phyloP scores from a whole-genome alignment of 2,113 vertebrate genomes.

The Actenoides hombroni region DNA sequence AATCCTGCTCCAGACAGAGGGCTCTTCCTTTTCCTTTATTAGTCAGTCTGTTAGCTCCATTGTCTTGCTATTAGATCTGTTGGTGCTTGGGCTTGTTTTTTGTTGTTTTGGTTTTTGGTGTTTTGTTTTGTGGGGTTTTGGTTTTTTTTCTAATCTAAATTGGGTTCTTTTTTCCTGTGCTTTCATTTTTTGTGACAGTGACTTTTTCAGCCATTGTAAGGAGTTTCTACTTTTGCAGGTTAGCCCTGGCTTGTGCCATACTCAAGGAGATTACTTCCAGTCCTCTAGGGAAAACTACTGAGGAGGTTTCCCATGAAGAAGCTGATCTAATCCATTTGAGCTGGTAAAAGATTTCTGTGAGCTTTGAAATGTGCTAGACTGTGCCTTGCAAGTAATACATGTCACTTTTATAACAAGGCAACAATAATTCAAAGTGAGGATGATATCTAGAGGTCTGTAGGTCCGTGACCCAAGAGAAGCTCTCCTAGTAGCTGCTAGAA shows the following conservation, averaged over 20 bases:
- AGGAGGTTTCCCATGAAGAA: neutral
- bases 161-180: neutral
- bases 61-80: neutral
- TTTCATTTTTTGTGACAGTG: neutral
- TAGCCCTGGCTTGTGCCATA: neutral
- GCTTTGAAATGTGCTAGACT: neutral
- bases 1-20: conserved; percentile 28
- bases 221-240: neutral
- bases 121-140: neutral
- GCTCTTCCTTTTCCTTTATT: conserved; percentile 8
- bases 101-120: too few species aligned
- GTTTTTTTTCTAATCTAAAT: neutral
- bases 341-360: neutral
- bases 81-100: neutral
- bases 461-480: neutral
- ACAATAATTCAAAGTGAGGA: neutral
- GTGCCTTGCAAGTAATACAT: neutral
- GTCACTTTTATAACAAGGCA: neutral
- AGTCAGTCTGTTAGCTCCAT: neutral
- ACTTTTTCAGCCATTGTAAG: neutral
- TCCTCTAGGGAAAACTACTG: neutral
- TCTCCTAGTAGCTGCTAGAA: neutral
- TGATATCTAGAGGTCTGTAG: neutral
- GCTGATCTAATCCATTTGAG: conserved; percentile 12
- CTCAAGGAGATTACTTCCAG: neutral